Percentiles rank a stretch among this genome's conserved stretches.
These are phyloP conservation scores for Chaetoderma sp. DNA, from an alignment of 2,888 invertebrate species.

Conservation along the genomic window DNA sequence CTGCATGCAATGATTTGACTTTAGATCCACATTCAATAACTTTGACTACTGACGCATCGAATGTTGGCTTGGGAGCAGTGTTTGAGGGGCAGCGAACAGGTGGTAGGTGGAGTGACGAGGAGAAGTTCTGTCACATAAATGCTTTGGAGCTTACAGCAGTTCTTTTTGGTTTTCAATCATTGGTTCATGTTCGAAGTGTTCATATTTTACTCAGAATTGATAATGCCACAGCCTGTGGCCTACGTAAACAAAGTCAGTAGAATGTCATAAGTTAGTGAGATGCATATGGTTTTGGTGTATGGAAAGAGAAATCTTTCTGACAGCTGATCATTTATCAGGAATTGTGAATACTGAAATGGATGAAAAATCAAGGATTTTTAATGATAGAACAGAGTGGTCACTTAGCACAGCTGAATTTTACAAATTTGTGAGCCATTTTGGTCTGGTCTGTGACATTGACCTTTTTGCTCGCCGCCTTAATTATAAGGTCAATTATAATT, in stretches of 20 bases:
- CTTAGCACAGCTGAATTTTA: too few relatives aligned
- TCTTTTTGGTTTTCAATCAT: conserved; percentile 12
- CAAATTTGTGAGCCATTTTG: too few relatives aligned
- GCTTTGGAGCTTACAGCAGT: conserved; percentile 28
- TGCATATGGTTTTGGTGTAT: conserved; percentile 29
- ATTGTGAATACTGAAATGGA: conserved; percentile 23
- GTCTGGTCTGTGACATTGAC: too few relatives aligned
- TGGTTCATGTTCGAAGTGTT: neutral
- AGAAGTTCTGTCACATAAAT: conserved; percentile 23
- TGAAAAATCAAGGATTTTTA: conserved; percentile 7
- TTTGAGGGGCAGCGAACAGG: conserved; percentile 3
- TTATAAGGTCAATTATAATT: too few relatives aligned
- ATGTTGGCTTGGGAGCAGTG: conserved; percentile 23
- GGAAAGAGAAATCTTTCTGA: conserved; percentile 25
- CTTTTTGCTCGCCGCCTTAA: too few relatives aligned
- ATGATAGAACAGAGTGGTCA: conserved; percentile 28
- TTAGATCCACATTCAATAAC: too few relatives aligned
- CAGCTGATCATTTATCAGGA: conserved; percentile 26
- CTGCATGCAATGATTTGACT: too few relatives aligned
- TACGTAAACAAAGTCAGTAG: conserved; percentile 18
- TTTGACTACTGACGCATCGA: conserved; percentile 30
- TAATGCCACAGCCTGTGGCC: conserved; percentile 25
- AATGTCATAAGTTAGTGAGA: conserved; percentile 17
- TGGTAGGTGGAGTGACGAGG: conserved; percentile 20
- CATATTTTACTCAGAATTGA: conserved; percentile 25